Percentiles rank a stretch among this genome's conserved stretches.
phyloP scores from a whole-genome alignment of 2,113 vertebrate genomes.

The Todiramphus chloris region DNA sequence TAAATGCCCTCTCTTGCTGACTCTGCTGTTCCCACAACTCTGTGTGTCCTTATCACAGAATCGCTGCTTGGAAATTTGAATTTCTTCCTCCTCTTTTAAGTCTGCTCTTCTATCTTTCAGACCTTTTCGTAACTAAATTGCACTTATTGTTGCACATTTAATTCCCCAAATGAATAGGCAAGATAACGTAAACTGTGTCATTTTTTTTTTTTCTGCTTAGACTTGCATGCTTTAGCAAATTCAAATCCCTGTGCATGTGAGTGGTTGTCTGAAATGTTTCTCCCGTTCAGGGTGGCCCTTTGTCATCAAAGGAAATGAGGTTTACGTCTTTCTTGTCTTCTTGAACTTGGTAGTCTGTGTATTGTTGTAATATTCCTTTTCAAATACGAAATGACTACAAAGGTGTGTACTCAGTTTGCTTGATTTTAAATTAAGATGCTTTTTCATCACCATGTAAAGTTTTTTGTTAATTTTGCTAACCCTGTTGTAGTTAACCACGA shows the following conservation, averaged over 20 bases:
- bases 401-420: background rate
- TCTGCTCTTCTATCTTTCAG: background rate
- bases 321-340: background rate
- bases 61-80: slow-evolving; percentile 5
- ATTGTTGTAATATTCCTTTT: background rate
- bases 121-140: slow-evolving; percentile 30
- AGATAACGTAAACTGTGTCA: background rate
- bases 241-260: background rate
- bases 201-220: slow-evolving; percentile 34
- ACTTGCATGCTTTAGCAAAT: background rate
- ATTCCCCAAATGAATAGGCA: slow-evolving; percentile 24
- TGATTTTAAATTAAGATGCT: background rate
- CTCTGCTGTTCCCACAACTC: background rate
- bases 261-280: background rate
- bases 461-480: background rate
- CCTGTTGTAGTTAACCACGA: background rate
- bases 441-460: background rate
- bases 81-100: slow-evolving; percentile 21
- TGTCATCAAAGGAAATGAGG: background rate
- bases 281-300: background rate
- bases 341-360: background rate
- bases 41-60: background rate
- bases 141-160: slow-evolving; percentile 23
- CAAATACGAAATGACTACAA: background rate
- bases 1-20: background rate